Evolutionary conservation across 2,888 invertebrate genomes (phyloP).

Genomic region (Drosophila fulvimacula): DNA sequence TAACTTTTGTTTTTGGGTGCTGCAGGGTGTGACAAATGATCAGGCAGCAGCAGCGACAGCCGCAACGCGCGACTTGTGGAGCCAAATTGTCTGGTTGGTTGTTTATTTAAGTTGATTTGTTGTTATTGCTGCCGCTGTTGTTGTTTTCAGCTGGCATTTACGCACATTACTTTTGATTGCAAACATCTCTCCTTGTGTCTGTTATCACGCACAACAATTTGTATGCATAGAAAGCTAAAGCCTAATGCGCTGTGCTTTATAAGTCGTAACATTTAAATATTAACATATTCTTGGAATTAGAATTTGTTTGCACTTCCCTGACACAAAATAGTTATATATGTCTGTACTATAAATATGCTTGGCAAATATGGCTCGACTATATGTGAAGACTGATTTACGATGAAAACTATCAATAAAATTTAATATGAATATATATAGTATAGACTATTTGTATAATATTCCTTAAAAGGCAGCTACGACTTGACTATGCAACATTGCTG

Average conservation of each 20-base stretch:
- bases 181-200: conserved; percentile 8
- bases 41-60: conserved; percentile 44
- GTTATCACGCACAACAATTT: conserved; percentile 48
- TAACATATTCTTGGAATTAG: conserved; percentile 39
- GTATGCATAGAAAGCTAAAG: conserved; percentile 57
- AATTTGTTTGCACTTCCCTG: conserved; percentile 38
- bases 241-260: conserved; percentile 48
- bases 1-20: conserved; percentile 55
- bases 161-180: conserved; percentile 42
- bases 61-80: conserved; percentile 69
- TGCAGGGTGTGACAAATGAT: conserved; percentile 76
- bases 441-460: conserved; percentile 1
- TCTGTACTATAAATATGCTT: conserved; percentile 12
- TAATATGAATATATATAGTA: conserved; percentile 1
- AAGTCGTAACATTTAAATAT: conserved; percentile 39
- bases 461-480: background rate
- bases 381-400: conserved; percentile 3
- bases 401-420: conserved; percentile 1
- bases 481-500: background rate
- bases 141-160: conserved; percentile 34
- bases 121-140: conserved; percentile 53
- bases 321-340: conserved; percentile 6
- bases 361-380: background rate
- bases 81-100: conserved; percentile 78
- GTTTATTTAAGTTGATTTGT: conserved; percentile 73